phyloP scores from a whole-genome alignment of 1,140 invertebrate genomes.

The Plodia interpunctella region DNA sequence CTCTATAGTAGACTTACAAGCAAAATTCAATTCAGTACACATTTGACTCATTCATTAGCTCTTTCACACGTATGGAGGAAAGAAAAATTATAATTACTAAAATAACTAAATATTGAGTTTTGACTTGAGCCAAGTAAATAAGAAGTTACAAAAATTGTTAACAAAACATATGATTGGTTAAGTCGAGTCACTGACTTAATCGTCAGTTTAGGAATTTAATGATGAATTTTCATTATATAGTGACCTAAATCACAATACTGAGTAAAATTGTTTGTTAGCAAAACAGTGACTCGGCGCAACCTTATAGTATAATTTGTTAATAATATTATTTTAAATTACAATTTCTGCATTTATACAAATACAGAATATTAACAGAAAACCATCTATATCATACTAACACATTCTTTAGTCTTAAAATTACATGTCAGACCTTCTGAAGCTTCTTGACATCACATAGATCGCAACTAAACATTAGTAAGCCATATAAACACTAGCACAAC shows the following conservation, averaged over 20 bases:
- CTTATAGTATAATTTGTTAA: background rate
- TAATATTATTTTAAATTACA: background rate
- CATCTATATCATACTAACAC: conserved; percentile 40
- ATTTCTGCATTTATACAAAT: conserved; percentile 34
- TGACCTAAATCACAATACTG: background rate
- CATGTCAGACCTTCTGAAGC: conserved; percentile 46
- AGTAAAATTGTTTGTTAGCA: background rate
- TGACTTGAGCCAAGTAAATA: background rate
- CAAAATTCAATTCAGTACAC: conserved; percentile 11
- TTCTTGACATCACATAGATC: conserved; percentile 56
- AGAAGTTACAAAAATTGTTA: background rate
- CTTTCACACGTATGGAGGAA: background rate
- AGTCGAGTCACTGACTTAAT: background rate
- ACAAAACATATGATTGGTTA: background rate
- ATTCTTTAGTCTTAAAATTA: conserved; percentile 42
- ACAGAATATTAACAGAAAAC: conserved; percentile 45
- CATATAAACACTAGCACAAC: conserved; percentile 31
- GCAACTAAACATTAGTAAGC: conserved; percentile 62
- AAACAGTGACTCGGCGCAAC: background rate
- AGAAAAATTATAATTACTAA: background rate
- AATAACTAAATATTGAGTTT: background rate
- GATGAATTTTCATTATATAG: background rate
- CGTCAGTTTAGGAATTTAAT: background rate
- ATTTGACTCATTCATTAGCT: background rate
- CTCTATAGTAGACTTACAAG: conserved; percentile 32